These are phyloP conservation scores for Todiramphus chloris DNA, from an alignment of 2,113 vertebrate genomes.

Conservation along the genomic window DNA sequence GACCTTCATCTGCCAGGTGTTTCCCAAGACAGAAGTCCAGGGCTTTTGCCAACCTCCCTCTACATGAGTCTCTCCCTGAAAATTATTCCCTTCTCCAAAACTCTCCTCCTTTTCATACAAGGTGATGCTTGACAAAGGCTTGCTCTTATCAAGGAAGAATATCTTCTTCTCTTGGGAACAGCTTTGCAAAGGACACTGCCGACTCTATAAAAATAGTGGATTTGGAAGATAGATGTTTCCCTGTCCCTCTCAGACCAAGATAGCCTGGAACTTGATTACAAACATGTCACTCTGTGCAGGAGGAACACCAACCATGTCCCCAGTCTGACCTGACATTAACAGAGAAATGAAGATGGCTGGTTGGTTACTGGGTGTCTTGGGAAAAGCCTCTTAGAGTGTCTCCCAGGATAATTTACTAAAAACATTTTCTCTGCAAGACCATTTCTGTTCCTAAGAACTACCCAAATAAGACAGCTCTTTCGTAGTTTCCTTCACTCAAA, in stretches of 20 bases:
- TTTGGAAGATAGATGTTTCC: background rate
- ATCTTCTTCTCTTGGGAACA: background rate
- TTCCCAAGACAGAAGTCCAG: background rate
- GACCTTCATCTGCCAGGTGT: background rate
- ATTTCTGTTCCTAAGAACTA: background rate
- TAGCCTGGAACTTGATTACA: background rate
- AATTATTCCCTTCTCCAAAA: background rate
- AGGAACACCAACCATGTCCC: background rate
- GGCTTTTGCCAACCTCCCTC: background rate
- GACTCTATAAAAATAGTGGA: background rate
- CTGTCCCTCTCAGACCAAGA: background rate
- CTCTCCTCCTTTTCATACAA: background rate
- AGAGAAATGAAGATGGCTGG: background rate
- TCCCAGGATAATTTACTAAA: background rate
- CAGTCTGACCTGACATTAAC: background rate
- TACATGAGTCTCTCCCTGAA: background rate
- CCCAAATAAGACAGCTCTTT: background rate
- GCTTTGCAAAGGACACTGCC: background rate
- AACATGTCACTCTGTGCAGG: background rate
- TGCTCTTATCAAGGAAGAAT: background rate
- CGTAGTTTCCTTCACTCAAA: background rate
- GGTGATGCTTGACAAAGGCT: background rate
- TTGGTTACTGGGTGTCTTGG: background rate
- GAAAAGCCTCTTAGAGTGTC: background rate
- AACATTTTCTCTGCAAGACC: background rate